Evolutionary conservation across 2,888 invertebrate genomes (phyloP), one percentile per base, ranked within the genome.

Genomic region (Lasioglossum zephyrum): DNA sequence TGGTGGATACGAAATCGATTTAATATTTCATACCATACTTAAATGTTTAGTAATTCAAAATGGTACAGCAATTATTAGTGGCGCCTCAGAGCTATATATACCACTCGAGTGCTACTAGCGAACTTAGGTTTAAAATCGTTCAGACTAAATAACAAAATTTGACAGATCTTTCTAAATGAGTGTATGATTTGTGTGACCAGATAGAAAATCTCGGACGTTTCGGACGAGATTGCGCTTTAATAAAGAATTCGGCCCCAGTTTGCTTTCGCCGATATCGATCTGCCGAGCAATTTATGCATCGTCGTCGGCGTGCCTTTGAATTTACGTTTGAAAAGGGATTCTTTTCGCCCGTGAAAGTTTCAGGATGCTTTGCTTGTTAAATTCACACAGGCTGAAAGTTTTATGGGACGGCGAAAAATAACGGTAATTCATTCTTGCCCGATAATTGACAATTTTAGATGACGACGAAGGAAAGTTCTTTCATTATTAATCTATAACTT

Each of bases 401-500:
- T 73, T 66, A 57, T 36, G 79, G 57, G 47, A 41, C 72, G 75
- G 76, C 76, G 85, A 85, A 81, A 85, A 85, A 86, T 86, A 85
- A 85, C 74, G 77, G 81, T 77, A 81, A 86, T 86, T 81, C 86
- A 85, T 85, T 85, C 75, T 44, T 31, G 81, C 44, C 81, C 86
- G 86, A 81, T 85, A 86, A 86, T 86, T 85, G 86, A 85, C 86
- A 78, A 85, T 81, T 81, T 74, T 85, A 85, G 81, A 81, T 81
- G 75, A 77, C 69, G 73, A 73, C 63, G 81, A 47, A 60, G 74
- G 26, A 41, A 78, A 86, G 86, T 85, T 85, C 79, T 79, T 79
- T 85, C 84, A 85, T 85, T 85, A 85, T 85, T 85, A 85, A 85
- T 85, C 84, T 85, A 85, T 85, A 85, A 85, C 85, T 84, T 85